A percentile compares a stretch with the other conserved stretches of the same genome.
Conservation (phyloP, 1,140 invertebrate genomes). For the Gonioctena quinquepunctata region DNA sequence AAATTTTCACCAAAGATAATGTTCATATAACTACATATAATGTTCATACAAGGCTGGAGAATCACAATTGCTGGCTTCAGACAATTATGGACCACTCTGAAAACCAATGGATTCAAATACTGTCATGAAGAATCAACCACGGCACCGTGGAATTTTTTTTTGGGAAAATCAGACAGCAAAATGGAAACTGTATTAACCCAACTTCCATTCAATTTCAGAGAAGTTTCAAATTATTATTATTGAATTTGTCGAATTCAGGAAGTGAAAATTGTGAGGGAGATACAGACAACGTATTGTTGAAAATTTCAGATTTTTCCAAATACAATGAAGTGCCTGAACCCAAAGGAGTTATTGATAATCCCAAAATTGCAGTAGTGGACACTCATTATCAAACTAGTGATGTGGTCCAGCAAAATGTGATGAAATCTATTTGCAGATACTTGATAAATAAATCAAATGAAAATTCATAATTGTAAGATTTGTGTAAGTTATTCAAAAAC, state of each 20-base stretch:
- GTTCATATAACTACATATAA: slow-evolving; percentile 4
- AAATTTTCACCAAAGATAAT: slow-evolving; percentile 1
- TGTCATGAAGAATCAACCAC: slow-evolving; percentile 30
- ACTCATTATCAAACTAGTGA: too few relatives aligned
- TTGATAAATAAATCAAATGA: too few relatives aligned
- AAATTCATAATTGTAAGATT: too few relatives aligned
- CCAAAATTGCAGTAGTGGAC: too few relatives aligned
- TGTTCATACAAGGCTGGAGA: slow-evolving; percentile 17
- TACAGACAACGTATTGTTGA: neutral
- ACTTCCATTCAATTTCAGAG: slow-evolving; percentile 24
- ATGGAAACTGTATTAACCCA: slow-evolving; percentile 24
- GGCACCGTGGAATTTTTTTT: slow-evolving; percentile 32
- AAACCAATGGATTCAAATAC: neutral
- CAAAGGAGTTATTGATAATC: neutral
- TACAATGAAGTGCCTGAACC: neutral
- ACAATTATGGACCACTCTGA: slow-evolving; percentile 14
- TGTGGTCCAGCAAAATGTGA: too few relatives aligned
- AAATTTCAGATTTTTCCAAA: neutral
- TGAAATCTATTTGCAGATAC: too few relatives aligned
- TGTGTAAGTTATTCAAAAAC: too few relatives aligned
- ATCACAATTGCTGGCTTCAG: neutral
- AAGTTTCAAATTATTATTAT: slow-evolving; percentile 20
- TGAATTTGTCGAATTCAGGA: slow-evolving; percentile 13
- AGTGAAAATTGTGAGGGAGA: slow-evolving; percentile 10
- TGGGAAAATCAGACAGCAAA: neutral